Conservation (phyloP, 2,797 vertebrate genomes). For the Poeciliopsis gracilis region DNA sequence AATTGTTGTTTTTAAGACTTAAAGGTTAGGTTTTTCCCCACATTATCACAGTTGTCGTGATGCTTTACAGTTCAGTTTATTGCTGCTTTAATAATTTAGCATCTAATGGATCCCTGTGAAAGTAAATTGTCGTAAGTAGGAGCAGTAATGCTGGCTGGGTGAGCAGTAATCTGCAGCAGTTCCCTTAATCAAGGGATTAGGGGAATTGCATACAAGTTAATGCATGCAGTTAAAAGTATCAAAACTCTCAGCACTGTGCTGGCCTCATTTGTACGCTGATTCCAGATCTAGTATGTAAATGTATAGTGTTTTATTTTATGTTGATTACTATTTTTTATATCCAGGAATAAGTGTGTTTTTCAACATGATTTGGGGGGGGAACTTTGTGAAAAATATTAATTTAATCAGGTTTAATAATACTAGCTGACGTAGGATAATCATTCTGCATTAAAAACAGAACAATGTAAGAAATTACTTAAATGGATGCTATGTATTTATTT, state of each 20-base stretch:
- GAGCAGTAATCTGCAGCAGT: not conserved
- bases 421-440: not conserved
- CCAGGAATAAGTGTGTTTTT: not conserved
- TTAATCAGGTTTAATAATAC: too few relatives aligned
- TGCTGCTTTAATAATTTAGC: conserved; percentile 16
- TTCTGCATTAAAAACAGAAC: not conserved
- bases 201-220: not conserved
- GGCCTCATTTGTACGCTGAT: not conserved
- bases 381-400: not conserved
- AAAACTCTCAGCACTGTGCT: not conserved
- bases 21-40: not conserved
- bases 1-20: not conserved
- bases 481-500: not conserved
- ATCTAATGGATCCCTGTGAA: conserved; percentile 13
- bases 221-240: not conserved
- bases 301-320: not conserved
- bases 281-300: too few relatives aligned
- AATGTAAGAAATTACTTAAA: not conserved
- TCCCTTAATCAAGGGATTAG: not conserved
- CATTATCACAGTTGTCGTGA: not conserved
- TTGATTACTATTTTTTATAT: not conserved
- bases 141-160: not conserved
- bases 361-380: not conserved
- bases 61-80: not conserved
- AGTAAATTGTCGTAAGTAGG: not conserved